A percentile compares a stretch with the other conserved stretches of the same genome.
These are phyloP conservation scores for Martes martes DNA, from an alignment of 2,113 vertebrate species.

Conservation along the genomic window DNA sequence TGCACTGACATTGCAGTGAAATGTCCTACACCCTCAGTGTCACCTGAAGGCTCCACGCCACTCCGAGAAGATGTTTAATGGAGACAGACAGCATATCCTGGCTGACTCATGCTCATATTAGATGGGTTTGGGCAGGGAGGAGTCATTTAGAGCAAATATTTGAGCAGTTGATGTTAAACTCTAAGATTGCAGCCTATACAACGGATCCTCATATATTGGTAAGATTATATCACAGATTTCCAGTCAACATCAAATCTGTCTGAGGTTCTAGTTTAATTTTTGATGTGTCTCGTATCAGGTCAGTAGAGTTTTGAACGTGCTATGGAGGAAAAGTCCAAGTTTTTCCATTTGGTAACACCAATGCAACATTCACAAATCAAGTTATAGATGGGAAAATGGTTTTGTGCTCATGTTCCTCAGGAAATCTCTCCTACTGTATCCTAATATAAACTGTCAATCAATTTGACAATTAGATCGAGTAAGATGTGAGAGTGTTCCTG, in stretches of 20 bases:
- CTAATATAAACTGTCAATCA: neutral
- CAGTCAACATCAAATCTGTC: neutral
- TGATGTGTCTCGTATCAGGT: neutral
- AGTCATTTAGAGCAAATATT: neutral
- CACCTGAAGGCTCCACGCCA: neutral
- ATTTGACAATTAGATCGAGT: neutral
- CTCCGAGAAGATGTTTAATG: neutral
- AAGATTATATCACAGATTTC: neutral
- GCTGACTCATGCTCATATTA: neutral
- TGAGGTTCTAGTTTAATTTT: neutral
- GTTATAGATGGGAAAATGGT: neutral
- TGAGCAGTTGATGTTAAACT: neutral
- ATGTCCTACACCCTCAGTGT: neutral
- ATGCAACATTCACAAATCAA: neutral
- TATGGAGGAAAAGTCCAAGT: neutral
- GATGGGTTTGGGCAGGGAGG: neutral
- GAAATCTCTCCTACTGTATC: neutral
- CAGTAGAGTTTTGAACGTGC: neutral
- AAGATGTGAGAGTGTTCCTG: neutral
- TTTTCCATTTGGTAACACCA: neutral
- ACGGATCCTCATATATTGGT: neutral
- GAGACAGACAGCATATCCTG: neutral
- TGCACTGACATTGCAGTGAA: neutral
- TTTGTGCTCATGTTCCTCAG: neutral
- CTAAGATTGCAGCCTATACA: neutral